Evolutionary conservation across 2,888 invertebrate genomes (phyloP).

Genomic region (Amphipoea lucens): DNA sequence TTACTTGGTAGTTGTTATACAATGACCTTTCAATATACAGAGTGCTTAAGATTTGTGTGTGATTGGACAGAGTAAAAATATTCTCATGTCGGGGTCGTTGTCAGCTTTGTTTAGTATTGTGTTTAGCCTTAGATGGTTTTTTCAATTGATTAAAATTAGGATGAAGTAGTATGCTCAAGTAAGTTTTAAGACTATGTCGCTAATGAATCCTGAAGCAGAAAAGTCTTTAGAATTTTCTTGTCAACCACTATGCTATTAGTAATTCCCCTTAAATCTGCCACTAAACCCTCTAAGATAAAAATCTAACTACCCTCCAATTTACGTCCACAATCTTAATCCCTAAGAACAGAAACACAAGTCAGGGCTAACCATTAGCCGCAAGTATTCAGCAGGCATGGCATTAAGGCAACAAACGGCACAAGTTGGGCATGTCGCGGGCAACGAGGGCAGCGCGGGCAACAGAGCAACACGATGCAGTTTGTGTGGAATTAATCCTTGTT

Average conservation of each 20-base stretch:
- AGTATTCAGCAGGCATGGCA: constrained; percentile 49
- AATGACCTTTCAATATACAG: background rate
- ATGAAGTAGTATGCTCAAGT: background rate
- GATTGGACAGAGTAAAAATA: too few species aligned
- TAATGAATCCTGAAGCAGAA: background rate
- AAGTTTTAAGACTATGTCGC: background rate
- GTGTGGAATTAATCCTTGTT: constrained; percentile 78
- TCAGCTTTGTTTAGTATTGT: background rate
- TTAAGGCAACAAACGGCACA: constrained; percentile 67
- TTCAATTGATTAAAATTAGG: too few species aligned
- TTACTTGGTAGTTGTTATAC: background rate
- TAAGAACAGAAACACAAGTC: background rate
- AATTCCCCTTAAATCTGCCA: background rate
- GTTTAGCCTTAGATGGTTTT: background rate
- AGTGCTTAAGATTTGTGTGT: background rate
- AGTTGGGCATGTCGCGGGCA: constrained; percentile 64
- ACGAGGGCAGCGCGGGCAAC: constrained; percentile 46
- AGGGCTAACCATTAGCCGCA: background rate
- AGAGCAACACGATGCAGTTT: constrained; percentile 70
- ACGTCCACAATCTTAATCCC: background rate
- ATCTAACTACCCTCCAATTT: background rate
- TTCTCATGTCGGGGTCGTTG: background rate
- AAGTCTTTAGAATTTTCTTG: background rate
- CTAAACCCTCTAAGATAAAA: background rate
- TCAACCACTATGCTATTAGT: background rate